Base-by-base conservation (phyloP, 2,888 invertebrate genomes). In the Ephialtes manifestator region DNA sequence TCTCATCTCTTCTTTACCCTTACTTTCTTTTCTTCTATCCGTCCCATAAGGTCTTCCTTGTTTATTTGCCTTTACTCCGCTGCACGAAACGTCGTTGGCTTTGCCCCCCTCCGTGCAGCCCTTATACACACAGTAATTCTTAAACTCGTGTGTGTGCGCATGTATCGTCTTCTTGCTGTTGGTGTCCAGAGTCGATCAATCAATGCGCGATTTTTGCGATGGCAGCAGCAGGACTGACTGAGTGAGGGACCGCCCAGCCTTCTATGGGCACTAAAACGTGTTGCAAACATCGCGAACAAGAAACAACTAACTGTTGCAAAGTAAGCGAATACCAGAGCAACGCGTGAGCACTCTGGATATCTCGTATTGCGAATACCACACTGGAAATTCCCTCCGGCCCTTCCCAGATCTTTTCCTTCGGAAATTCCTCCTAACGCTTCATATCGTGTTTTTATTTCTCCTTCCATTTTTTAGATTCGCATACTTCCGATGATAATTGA, bases 231-330 rank as follows among this genome's bases (percentile, higher is more conserved):
- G 43, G 28, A 60, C 58, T 79, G 70, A 46, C 65, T 76, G 85
- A 72, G 89, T 18, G 65, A 89, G 87, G 88, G 90, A 87, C 92
- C 90, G 91, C 90, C 87, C 90, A 84, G 81, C 92, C 92, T 91
- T 92, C 91, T 92, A 92, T 88, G 92, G 92, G 76, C 89, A 91
- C 90, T 92, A 91, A 92, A 92, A 91, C 92, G 92, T 92, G 92
- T 91, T 90, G 90, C 91, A 91, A 91, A 92, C 91, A 91, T 91
- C 89, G 89, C 89, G 88, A 89, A 91, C 90, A 92, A 92, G 92
- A 92, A 92, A 89, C 51, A 87, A 91, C 91, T 90, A 90, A 91
- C 92, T 90, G 90, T 91, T 89, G 89, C 90, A 87, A 90, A 90
- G 89, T 89, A 84, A 87, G 77, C 85, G 88, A 90, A 91, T 90